Conservation (phyloP, 2,113 vertebrate species). For the Desmodus rotundus region DNA sequence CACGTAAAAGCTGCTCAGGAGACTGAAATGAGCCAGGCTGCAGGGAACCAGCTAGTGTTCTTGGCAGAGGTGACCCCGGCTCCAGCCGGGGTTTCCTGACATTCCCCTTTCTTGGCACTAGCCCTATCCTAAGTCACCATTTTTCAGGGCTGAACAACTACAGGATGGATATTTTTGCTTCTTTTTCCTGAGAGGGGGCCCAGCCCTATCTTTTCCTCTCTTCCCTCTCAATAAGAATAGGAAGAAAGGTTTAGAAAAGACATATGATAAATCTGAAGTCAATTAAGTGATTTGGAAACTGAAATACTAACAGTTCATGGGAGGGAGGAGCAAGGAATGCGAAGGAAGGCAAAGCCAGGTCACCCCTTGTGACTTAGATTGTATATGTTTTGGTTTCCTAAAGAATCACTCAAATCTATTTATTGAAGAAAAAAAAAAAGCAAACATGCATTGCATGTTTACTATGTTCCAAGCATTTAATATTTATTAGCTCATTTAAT, state of each 20-base stretch:
- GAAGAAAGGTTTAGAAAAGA: conserved; percentile 2
- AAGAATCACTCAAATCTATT: background rate
- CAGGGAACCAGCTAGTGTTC: background rate
- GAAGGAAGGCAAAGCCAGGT: background rate
- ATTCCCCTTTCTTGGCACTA: background rate
- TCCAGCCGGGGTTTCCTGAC: background rate
- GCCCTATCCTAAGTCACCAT: conserved; percentile 24
- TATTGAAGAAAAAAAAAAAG: background rate
- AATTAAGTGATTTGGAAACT: background rate
- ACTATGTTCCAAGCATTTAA: background rate
- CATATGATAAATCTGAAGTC: background rate
- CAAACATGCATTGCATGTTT: background rate
- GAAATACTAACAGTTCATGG: background rate
- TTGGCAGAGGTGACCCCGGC: background rate
- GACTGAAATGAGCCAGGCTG: background rate
- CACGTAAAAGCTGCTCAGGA: conserved; percentile 6
- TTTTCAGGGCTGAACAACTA: conserved; percentile 27
- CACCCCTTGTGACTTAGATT: background rate
- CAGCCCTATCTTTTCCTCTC: background rate
- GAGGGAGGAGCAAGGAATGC: background rate
- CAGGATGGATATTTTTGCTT: conserved; percentile 43
- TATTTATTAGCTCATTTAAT: conserved; percentile 5
- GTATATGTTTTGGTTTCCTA: background rate
- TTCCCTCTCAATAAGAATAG: background rate
- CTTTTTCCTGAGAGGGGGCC: conserved; percentile 40